phyloP scores from a whole-genome alignment of 2,113 vertebrate species.

The Malaclemys terrapin region DNA sequence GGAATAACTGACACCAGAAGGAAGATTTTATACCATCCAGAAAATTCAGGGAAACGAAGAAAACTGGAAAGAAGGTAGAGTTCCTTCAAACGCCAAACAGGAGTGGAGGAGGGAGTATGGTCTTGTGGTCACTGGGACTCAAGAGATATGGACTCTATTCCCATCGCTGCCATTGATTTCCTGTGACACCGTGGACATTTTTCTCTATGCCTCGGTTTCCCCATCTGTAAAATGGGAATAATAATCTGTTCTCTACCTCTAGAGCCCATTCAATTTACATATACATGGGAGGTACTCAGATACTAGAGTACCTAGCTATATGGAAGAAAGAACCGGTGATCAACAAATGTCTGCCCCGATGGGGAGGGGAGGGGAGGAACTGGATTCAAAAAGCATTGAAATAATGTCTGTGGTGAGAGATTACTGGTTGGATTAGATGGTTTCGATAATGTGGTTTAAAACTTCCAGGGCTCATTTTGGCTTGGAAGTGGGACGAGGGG shows the following conservation, averaged over 20 bases:
- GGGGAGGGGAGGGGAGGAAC: neutral
- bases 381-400: neutral
- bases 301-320: neutral
- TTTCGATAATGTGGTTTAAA: neutral
- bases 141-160: neutral
- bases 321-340: too few relatives aligned
- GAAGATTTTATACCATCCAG: neutral
- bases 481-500: constrained; percentile 6
- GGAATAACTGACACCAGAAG: neutral
- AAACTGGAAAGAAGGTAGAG: neutral
- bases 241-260: neutral
- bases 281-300: neutral
- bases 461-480: neutral
- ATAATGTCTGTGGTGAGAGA: neutral
- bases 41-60: neutral
- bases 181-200: neutral
- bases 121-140: neutral
- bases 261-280: neutral
- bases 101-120: neutral
- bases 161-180: neutral
- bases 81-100: neutral
- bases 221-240: neutral
- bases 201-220: neutral
- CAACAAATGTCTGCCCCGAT: rapidly evolving
- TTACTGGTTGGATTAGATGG: neutral